Percentiles rank a stretch among this genome's conserved stretches.
These are phyloP conservation scores for Pycnonotus jocosus DNA, from an alignment of 2,113 vertebrate species.

Conservation along the genomic window DNA sequence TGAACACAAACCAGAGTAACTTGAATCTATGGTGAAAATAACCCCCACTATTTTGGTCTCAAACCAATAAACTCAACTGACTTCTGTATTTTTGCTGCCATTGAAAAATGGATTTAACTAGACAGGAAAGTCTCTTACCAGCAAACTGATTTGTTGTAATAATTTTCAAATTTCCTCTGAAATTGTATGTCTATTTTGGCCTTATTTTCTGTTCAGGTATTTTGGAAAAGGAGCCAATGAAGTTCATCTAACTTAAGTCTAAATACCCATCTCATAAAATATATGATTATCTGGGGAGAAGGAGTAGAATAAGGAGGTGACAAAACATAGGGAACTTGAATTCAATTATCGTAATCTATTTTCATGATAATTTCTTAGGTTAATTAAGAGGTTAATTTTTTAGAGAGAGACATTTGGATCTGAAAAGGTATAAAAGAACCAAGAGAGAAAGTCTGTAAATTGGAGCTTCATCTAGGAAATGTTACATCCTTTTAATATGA, in stretches of 20 bases:
- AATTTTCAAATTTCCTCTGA: background rate
- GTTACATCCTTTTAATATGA: background rate
- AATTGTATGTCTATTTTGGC: background rate
- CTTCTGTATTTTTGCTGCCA: background rate
- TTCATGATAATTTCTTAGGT: background rate
- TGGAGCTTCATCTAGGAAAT: background rate
- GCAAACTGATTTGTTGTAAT: background rate
- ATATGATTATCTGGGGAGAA: background rate
- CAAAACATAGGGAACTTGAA: background rate
- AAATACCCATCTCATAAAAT: background rate
- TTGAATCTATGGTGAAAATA: background rate
- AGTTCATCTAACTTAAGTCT: background rate
- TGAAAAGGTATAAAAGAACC: background rate
- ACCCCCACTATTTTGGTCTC: background rate
- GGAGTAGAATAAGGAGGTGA: background rate
- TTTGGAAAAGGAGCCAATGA: background rate
- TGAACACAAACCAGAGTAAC: background rate
- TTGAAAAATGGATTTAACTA: background rate
- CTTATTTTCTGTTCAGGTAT: background rate
- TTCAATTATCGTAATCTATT: background rate
- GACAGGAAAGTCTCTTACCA: background rate
- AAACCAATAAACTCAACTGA: background rate
- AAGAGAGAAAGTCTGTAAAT: background rate
- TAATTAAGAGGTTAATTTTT: background rate
- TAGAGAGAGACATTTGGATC: background rate